phyloP scores from a whole-genome alignment of 2,888 invertebrate genomes.

The Myopa testacea region DNA sequence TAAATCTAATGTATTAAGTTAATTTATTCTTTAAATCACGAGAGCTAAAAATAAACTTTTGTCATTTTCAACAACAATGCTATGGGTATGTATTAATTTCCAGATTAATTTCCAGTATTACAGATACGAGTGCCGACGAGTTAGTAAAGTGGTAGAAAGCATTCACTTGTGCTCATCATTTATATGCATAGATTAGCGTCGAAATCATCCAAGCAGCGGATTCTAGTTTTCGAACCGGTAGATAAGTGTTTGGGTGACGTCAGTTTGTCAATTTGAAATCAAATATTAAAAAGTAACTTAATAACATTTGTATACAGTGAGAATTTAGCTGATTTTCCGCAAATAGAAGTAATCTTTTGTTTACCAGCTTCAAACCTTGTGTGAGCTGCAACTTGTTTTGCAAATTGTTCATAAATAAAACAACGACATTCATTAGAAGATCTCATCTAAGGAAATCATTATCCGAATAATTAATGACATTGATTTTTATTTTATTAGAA shows the following conservation, averaged over 20 bases:
- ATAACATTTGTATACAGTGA: neutral
- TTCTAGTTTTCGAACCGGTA: conserved; percentile 3
- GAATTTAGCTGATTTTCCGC: neutral
- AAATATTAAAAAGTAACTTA: too few species aligned
- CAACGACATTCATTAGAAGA: neutral
- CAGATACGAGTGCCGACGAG: too few species aligned
- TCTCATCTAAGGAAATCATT: neutral
- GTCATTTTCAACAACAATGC: neutral
- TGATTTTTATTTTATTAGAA: neutral
- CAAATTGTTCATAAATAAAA: neutral
- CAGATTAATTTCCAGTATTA: too few species aligned
- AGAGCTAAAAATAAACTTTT: neutral
- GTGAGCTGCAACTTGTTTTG: neutral
- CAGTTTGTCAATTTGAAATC: neutral
- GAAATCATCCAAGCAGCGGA: neutral
- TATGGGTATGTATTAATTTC: neutral
- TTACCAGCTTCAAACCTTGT: neutral
- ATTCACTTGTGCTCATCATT: too few species aligned
- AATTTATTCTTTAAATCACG: neutral
- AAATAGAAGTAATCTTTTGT: neutral
- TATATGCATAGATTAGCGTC: neutral
- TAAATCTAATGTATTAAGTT: neutral
- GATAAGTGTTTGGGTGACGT: neutral
- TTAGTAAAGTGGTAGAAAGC: too few species aligned
- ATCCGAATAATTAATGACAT: neutral